Base-by-base conservation (phyloP, 2,797 vertebrate genomes). In the Oreochromis mossambicus region DNA sequence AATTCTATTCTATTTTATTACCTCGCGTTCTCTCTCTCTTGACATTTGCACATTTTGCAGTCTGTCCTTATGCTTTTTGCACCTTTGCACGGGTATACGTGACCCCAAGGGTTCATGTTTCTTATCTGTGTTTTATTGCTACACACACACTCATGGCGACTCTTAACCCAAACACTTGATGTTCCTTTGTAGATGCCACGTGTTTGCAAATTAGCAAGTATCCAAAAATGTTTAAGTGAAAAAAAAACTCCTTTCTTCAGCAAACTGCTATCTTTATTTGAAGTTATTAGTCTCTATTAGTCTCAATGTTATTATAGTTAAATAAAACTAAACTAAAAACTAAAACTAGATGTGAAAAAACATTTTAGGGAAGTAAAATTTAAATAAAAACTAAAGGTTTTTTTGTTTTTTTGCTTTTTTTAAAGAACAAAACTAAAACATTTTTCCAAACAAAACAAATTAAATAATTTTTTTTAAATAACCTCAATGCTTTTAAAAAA, bases 261-360 rank as follows among this genome's bases (percentile, higher is more conserved):
- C 9, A 58, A 58, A 17, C 26, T 58, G 63, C 63, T 41, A 36
- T 21, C n/a, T 41, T 26, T 68, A 9, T 43, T 68, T 68, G 1
- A 24, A 1, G 3, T 15, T 68, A 43, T 70, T 70, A 1, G 0
- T 38, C 19, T 66, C 61, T 68, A 43, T 70, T 70, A 1, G 0
- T 38, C 19, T 66, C 61, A 32, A 38, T 11, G 61, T 38, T 66
- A 66, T 38, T 66, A 66, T 66, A 19, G 34, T 13, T 66, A 38
- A 38, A n/a, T 14, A 38, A 14, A 66, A 38, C 34, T 21, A 66
- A 66, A 68, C 36, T 14, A 17, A 56, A 56, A 48, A 48, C 2
- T 7, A 3, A 15, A 46, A 46, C 3, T 15, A 46, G 43, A 46
- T 3, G 13, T 46, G 43, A 29, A 46, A 46, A 15, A 15, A 15